Evolutionary conservation across 2,113 vertebrate species (phyloP), one percentile per base, ranked within the genome.

Genomic region (Lutjanus erythropterus): DNA sequence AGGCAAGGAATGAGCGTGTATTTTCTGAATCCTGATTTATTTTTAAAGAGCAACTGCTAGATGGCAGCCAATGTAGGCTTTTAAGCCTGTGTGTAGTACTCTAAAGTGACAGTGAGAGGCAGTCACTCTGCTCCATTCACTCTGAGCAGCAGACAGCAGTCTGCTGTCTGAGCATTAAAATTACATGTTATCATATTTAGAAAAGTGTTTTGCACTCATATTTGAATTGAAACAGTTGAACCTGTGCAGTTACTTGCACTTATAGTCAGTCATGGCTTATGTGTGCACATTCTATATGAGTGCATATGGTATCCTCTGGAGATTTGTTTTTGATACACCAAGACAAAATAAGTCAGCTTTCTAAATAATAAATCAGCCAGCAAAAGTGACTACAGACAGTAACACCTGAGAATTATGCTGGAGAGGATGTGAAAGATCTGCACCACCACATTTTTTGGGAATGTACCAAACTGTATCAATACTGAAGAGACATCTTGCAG

Each of bases 131-230:
- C 77, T 39, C 42, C 9, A 1, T 25, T 42, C 65, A 1, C 65
- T 33, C 41, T 8, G 16, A 23, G 68, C 55, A 25, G 71, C 83
- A 69, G 33, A 60, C 39, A 33, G 41, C 23, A 70, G 42, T 52
- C 66, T 44, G 41, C 55, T 11, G 56, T 44, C 56, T 27, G 65
- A 39, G 8, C 81, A 82, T 85, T 72, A 75, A 79, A 82, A 75
- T 72, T 53, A 69, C 71, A 88, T 72, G 55, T 29, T 64, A 68
- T 73, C 84, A 77, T 25, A 62, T 77, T 81, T 69, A 64, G 73
- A 69, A 69, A 75, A 81, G 39, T 42, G 72, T 33, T 47, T 3
- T 10, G 50, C 44, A 11, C 58, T 62, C 31, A 23, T 33, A 21
- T 47, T 44, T 29, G 44, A 59, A 42, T 2, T 64, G 41, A 70